A percentile compares a stretch with the other conserved stretches of the same genome.
Conservation (phyloP, 1,140 invertebrate genomes). For the Stegodyphus dumicola region DNA sequence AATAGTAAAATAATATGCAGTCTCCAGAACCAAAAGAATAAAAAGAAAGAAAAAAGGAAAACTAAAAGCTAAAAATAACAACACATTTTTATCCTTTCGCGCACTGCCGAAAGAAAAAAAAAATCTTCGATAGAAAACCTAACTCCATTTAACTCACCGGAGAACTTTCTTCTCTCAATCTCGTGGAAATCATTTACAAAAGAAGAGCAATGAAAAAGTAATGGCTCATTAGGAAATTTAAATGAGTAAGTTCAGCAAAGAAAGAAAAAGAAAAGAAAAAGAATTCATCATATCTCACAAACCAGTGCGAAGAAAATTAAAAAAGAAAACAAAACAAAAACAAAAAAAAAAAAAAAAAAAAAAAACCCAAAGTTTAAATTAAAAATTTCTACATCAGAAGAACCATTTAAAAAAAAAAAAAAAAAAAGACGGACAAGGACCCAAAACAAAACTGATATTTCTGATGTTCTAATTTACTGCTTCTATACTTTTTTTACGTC, state of each 20-base stretch:
- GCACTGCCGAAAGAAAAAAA: background rate
- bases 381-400: no score
- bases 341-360: no score
- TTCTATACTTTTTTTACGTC: no score
- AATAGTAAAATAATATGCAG: background rate
- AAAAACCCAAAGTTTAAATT: no score
- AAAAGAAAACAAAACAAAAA: no score
- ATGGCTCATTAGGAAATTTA: conserved; percentile 39
- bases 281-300: no score
- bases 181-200: conserved; percentile 14
- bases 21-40: background rate
- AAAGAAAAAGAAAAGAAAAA: background rate
- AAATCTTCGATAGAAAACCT: background rate
- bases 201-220: conserved; percentile 5
- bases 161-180: conserved; percentile 9
- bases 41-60: background rate
- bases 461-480: no score
- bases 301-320: no score
- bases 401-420: no score
- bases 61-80: conserved; percentile 13
- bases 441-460: no score
- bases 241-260: conserved; percentile 4
- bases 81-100: background rate
- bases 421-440: no score
- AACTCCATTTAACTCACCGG: conserved; percentile 16